Conservation (phyloP, 1,140 invertebrate genomes). For the Micrasema minimum region DNA sequence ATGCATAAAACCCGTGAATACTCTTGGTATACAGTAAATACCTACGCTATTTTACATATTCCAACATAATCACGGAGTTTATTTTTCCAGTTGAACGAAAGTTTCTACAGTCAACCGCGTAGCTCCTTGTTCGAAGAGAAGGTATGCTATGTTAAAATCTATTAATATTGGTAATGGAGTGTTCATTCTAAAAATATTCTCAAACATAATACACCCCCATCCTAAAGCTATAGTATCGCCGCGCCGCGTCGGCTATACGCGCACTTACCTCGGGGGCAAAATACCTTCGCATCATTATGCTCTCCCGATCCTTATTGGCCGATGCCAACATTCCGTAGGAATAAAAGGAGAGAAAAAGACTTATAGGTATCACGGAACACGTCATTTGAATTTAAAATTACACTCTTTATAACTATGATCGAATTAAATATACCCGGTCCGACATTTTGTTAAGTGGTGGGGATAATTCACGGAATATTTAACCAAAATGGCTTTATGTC, state of each 20-base stretch:
- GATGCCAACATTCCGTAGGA: conserved; percentile 42
- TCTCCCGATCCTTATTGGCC: conserved; percentile 51
- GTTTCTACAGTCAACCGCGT: too few relatives aligned
- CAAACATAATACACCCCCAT: conserved; percentile 7
- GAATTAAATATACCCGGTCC: conserved; percentile 45
- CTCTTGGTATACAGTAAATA: too few relatives aligned
- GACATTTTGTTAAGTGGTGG: conserved; percentile 37
- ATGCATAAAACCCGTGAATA: conserved; percentile 53
- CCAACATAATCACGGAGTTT: too few relatives aligned
- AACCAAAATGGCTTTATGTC: conserved; percentile 51
- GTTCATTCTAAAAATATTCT: conserved; percentile 5
- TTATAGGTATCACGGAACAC: conserved; percentile 50
- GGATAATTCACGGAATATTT: conserved; percentile 41
- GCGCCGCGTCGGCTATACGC: conserved; percentile 40
- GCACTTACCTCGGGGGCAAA: conserved; percentile 50
- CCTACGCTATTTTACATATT: too few relatives aligned
- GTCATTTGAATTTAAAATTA: conserved; percentile 55
- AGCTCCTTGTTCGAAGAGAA: too few relatives aligned
- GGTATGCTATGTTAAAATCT: too few relatives aligned
- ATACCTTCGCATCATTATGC: conserved; percentile 48
- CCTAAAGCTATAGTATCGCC: conserved; percentile 44
- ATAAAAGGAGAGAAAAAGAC: conserved; percentile 40
- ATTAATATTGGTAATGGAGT: neutral
- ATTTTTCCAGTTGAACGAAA: too few relatives aligned
- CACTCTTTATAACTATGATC: conserved; percentile 52